These are phyloP conservation scores for Lepas anatifera DNA, from an alignment of 2,888 invertebrate genomes.

Conservation along the genomic window DNA sequence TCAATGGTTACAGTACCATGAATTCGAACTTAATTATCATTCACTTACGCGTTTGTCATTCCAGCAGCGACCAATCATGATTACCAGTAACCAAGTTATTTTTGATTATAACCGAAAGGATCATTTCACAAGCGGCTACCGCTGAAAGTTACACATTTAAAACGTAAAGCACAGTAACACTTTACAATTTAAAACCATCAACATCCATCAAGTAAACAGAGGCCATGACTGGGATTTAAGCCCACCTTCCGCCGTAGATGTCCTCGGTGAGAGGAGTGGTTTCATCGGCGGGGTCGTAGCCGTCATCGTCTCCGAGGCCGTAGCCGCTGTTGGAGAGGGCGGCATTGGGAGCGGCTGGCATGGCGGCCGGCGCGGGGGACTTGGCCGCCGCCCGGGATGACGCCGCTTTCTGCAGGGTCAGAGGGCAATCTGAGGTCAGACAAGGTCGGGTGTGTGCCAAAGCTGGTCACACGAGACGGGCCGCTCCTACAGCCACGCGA, in stretches of 20 bases:
- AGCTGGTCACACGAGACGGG: too few relatives aligned
- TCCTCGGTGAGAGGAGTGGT: slow-evolving; percentile 74
- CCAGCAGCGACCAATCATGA: too few relatives aligned
- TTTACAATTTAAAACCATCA: too few relatives aligned
- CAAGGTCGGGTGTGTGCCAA: too few relatives aligned
- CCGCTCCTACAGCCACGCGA: too few relatives aligned
- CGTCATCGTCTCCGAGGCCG: slow-evolving; percentile 41
- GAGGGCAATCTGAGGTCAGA: neutral
- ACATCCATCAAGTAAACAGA: too few relatives aligned
- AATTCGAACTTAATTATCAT: neutral
- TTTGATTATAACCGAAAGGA: too few relatives aligned
- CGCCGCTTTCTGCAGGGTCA: neutral
- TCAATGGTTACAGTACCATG: too few relatives aligned
- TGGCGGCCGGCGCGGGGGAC: neutral
- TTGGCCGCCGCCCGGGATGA: neutral
- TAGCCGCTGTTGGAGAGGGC: slow-evolving; percentile 14
- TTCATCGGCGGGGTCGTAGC: slow-evolving; percentile 52
- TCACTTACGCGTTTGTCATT: neutral
- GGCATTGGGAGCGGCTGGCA: neutral
- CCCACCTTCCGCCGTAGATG: slow-evolving; percentile 81
- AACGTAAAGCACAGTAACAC: too few relatives aligned
- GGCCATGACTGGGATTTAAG: neutral
- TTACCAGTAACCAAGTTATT: too few relatives aligned
- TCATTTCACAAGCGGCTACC: too few relatives aligned
- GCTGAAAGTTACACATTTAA: too few relatives aligned